Percentiles rank a stretch among this genome's conserved stretches.
Conservation (phyloP, 1,140 invertebrate species). For the Contarinia nasturtii region DNA sequence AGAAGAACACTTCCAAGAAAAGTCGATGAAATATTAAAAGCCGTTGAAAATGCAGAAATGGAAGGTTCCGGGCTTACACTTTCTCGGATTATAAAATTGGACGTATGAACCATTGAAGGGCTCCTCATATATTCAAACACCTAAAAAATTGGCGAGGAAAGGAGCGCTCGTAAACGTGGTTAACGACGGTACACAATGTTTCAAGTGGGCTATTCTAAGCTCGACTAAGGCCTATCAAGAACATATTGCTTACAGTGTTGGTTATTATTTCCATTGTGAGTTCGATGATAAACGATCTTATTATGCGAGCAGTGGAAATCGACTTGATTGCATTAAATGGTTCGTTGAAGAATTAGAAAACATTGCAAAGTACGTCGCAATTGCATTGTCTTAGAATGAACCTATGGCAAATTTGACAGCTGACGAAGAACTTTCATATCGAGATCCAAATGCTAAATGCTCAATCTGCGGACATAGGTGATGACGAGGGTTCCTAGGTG, state of each 20-base stretch:
- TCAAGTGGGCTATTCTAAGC: constrained; percentile 10
- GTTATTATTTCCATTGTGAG: constrained; percentile 13
- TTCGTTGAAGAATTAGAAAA: constrained; percentile 9
- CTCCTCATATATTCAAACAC: constrained; percentile 12
- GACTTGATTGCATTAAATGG: constrained; percentile 11
- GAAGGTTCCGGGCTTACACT: no score
- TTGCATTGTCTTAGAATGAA: constrained; percentile 7
- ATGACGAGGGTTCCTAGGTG: no score
- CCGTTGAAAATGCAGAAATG: no score
- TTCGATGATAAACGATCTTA: constrained; percentile 12
- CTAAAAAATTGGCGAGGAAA: constrained; percentile 10
- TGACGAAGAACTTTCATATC: constrained; percentile 4
- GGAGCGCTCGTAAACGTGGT: constrained; percentile 11
- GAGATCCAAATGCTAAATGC: constrained; percentile 6
- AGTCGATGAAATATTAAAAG: no score
- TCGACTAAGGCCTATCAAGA: constrained; percentile 10
- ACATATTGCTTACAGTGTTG: constrained; percentile 14
- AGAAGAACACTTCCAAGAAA: no score
- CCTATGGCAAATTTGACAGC: constrained; percentile 8
- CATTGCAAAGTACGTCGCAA: constrained; percentile 6
- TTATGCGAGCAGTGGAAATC: constrained; percentile 9
- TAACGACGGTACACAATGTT: constrained; percentile 13
- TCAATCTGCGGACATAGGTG: no score
- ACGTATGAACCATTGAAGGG: constrained; percentile 12
- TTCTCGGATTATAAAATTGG: constrained; percentile 1